These are phyloP conservation scores for Lucilia sericata DNA, from an alignment of 1,140 invertebrate species.

Conservation along the genomic window DNA sequence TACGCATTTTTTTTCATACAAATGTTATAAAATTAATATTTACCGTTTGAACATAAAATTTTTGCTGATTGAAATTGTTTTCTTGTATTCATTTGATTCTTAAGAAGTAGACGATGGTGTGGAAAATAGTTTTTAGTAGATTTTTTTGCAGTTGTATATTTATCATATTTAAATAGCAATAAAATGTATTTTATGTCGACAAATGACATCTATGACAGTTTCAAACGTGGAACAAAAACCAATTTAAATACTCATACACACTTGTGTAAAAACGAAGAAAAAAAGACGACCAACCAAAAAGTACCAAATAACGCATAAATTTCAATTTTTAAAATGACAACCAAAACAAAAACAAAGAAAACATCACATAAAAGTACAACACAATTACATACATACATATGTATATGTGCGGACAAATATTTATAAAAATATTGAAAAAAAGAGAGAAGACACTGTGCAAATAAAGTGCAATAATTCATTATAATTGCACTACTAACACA, in stretches of 20 bases:
- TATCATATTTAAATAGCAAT: conserved; percentile 66
- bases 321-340: conserved; percentile 23
- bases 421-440: not conserved
- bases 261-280: not conserved
- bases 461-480: conserved; percentile 58
- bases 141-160: conserved; percentile 52
- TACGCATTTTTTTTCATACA: too few species aligned
- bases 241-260: not conserved
- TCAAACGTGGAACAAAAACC: not conserved
- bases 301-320: conserved; percentile 54
- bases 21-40: too few species aligned
- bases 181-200: conserved; percentile 58
- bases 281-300: not conserved
- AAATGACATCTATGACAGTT: conserved; percentile 26
- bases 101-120: too few species aligned
- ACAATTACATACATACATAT: too few species aligned
- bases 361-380: conserved; percentile 11
- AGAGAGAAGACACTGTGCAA: not conserved
- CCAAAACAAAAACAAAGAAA: not conserved
- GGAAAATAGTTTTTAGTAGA: not conserved
- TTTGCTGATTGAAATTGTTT: too few species aligned
- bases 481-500: conserved; percentile 55
- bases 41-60: too few species aligned
- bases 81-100: too few species aligned
- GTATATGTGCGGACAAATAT: conserved; percentile 7